Base-by-base conservation (phyloP, 2,888 invertebrate genomes). In the Agapostemon virescens region DNA sequence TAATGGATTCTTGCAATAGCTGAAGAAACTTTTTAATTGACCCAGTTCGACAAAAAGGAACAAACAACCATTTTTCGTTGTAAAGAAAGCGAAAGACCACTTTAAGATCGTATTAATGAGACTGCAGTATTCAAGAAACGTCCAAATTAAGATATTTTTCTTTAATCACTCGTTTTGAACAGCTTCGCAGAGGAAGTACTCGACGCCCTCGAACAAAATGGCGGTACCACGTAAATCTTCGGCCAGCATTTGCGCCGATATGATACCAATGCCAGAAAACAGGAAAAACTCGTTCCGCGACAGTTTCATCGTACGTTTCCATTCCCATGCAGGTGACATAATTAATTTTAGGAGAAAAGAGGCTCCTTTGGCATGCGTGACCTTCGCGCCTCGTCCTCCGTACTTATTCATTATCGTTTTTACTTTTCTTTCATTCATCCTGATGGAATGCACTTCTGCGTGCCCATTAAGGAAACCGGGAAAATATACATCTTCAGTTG, bases 301-400 rank as follows among this genome's bases (percentile, higher is more conserved):
- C 38, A 58, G 33, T 40, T 64, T 69, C 42, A 9, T 15, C 20
- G 33, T 33, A 5, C 11, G 9, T 66, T 36, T 33, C 36, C 63
- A 11, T 36, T 33, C 30, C n/a, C 36, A 4, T n/a, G 45, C n/a
- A 49, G 15, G n/a, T 52, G 33, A 58, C 38, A 67, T 30, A 75
- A 78, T 69, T 69, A 70, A 66, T 69, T 66, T 70, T 40, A 40
- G 40, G 15, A 66, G 69, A 38, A 75, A 75, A 61, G 70, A 67
- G 69, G 69, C 75, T 69, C 49, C 23, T 26, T 36, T 38, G 75
- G 36, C 66, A 55, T 6, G 55, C 38, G 69, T 26, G 67, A 45
- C 52, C 64, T 79, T 76, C 63, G 30, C 36, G 20, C 38, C 5
- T 52, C 45, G 38, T 72, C 55, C 73, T 64, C 42, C 52, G 17